Evolutionary conservation across 2,113 vertebrate species (phyloP), one percentile per base, ranked within the genome.

Genomic region (Condylura cristata): DNA sequence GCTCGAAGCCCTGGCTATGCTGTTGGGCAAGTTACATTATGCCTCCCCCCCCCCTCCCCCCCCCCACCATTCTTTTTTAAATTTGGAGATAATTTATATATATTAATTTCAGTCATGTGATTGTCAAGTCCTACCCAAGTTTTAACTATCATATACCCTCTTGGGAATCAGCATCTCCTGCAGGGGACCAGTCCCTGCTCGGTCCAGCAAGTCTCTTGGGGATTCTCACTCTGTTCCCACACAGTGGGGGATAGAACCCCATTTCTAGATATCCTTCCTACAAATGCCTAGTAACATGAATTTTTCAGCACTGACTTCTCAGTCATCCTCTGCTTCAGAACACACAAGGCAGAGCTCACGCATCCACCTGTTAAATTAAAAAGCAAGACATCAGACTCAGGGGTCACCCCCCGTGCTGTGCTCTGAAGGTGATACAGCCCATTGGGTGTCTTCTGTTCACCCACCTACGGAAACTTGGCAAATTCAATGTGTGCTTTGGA

Each of bases 391-490:
- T 30, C 7, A 18, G 86, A 22, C 39, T 44, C 0, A 0, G 30
- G 28, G 72, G 11, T 74, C 8, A 17, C 8, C 75, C n/a, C 5
- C 32, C 5, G n/a, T 3, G 51, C 66, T 63, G 63, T 0, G 4
- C 44, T 86, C 24, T 34, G 20, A 37, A 51, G 76, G 44, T 6
- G 56, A 74, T 65, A 60, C 4, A 56, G 76, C 26, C 91, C 83
- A 58, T 56, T 58, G 89, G 81, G 95, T 46, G 22, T 89, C 91
- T 93, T 97, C 93, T 86, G 66, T 72, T 88, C 90, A 87, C 83
- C 63, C 48, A 75, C 89, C 71, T 86, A 85, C 0, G 71, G 96
- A 96, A 97, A 97, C 65, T 94, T 97, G 97, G 96, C 96, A 87
- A 86, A 93, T 48, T 51, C 46, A 80, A 53, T 92, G 78, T 93